A percentile compares a stretch with the other conserved stretches of the same genome.
Evolutionary conservation across 2,888 invertebrate species (phyloP).

Genomic region (Biston stratarius): DNA sequence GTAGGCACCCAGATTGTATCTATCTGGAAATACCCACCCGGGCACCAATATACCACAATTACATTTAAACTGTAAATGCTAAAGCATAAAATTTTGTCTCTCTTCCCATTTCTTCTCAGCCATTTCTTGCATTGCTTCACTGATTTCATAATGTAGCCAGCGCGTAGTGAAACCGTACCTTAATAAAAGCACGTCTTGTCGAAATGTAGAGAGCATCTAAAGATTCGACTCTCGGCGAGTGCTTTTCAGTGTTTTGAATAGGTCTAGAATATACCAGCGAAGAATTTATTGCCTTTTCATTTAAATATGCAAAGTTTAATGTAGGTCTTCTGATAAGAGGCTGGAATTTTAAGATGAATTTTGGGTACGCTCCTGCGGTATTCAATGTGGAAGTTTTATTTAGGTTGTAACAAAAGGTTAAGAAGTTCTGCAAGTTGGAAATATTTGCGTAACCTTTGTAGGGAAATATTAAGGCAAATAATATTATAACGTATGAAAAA

Average conservation of each 20-base stretch:
- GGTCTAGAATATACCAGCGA: constrained; percentile 43
- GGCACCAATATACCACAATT: too few species aligned
- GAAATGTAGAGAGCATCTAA: constrained; percentile 34
- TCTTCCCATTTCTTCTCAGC: background rate
- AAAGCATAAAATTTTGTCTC: background rate
- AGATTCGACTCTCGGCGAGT: constrained; percentile 42
- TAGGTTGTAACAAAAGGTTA: constrained; percentile 14
- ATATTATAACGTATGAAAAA: background rate
- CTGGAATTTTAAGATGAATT: constrained; percentile 32
- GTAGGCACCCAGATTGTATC: too few species aligned
- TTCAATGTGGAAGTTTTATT: constrained; percentile 17
- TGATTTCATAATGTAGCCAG: constrained; percentile 1
- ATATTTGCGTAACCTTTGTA: background rate
- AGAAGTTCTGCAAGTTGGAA: constrained; percentile 7
- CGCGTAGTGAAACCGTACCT: constrained; percentile 18
- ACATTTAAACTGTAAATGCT: too few species aligned
- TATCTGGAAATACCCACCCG: too few species aligned
- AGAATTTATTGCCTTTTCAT: constrained; percentile 44
- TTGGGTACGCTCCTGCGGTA: constrained; percentile 19
- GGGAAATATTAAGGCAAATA: constrained; percentile 3
- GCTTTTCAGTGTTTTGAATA: constrained; percentile 47
- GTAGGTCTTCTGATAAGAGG: constrained; percentile 40
- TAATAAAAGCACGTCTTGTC: constrained; percentile 30
- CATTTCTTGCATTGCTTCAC: background rate
- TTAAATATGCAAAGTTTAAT: constrained; percentile 46